Percentiles rank a stretch among this genome's conserved stretches.
phyloP scores from a whole-genome alignment of 2,113 vertebrate species.

The Ramphastos sulfuratus region DNA sequence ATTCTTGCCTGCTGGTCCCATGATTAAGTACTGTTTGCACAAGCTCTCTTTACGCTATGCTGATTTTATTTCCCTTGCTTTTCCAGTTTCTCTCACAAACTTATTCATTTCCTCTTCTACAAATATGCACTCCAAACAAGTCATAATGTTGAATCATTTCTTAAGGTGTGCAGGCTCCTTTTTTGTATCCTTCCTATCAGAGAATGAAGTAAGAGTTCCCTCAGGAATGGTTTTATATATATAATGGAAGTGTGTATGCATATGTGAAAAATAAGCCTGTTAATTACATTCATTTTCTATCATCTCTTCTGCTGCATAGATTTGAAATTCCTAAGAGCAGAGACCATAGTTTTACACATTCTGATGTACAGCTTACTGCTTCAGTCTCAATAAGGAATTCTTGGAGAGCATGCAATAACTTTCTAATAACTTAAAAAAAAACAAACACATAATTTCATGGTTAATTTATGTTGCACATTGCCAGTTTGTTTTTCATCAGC shows the following conservation, averaged over 20 bases:
- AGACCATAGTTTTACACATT: neutral
- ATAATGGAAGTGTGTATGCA: neutral
- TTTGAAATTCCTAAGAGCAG: neutral
- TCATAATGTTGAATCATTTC: neutral
- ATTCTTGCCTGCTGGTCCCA: neutral
- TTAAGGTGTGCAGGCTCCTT: neutral
- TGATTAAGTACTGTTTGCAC: neutral
- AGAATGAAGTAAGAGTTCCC: neutral
- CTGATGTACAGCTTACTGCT: neutral
- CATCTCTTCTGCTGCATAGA: neutral
- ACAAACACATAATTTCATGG: neutral
- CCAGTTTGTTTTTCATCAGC: neutral
- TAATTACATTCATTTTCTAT: neutral
- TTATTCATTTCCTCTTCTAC: neutral
- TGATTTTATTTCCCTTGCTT: neutral
- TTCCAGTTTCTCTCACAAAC: neutral
- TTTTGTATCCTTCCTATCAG: neutral
- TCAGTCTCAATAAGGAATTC: neutral
- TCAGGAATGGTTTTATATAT: neutral
- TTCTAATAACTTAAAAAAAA: neutral
- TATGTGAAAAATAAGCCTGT: neutral
- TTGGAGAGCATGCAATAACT: neutral
- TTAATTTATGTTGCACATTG: neutral
- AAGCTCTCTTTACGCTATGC: neutral
- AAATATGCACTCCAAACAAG: neutral